Conservation (phyloP, 2,888 invertebrate genomes). For the Mongoloraphidia duomilia region DNA sequence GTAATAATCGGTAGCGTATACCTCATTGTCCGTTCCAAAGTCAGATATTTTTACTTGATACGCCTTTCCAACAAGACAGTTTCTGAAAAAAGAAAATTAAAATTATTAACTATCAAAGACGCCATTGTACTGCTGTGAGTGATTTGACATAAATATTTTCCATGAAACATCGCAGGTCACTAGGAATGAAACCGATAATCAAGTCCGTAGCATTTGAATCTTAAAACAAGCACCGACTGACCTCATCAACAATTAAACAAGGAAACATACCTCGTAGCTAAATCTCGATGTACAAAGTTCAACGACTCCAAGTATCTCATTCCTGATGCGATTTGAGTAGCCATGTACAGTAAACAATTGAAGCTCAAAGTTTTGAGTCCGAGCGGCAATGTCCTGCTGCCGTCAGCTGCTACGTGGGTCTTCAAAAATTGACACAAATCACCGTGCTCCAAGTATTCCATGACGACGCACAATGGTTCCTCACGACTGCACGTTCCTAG, state of each 20-base stretch:
- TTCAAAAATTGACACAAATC: constrained; percentile 72
- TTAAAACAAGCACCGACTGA: background rate
- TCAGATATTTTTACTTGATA: constrained; percentile 74
- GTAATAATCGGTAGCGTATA: constrained; percentile 69
- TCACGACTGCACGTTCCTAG: constrained; percentile 60
- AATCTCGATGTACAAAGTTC: constrained; percentile 81
- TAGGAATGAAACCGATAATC: background rate
- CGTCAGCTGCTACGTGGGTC: constrained; percentile 48
- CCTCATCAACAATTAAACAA: background rate
- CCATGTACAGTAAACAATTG: constrained; percentile 64
- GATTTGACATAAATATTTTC: background rate
- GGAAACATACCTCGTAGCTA: constrained; percentile 54
- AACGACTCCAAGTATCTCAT: constrained; percentile 81
- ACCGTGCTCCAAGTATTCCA: constrained; percentile 72
- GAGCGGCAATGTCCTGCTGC: constrained; percentile 38
- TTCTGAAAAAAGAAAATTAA: constrained; percentile 35
- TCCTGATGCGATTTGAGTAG: constrained; percentile 74
- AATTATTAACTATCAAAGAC: background rate
- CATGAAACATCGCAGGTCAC: background rate
- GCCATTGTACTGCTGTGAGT: too few species aligned
- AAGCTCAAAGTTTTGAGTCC: constrained; percentile 50
- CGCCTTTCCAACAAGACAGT: constrained; percentile 71
- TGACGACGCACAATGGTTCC: constrained; percentile 64
- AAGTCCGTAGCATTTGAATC: background rate
- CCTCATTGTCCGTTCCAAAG: constrained; percentile 71